Evolutionary conservation across 2,797 vertebrate species (phyloP), one percentile per base, ranked within the genome.

Genomic region (Muraenolepis orangiensis): DNA sequence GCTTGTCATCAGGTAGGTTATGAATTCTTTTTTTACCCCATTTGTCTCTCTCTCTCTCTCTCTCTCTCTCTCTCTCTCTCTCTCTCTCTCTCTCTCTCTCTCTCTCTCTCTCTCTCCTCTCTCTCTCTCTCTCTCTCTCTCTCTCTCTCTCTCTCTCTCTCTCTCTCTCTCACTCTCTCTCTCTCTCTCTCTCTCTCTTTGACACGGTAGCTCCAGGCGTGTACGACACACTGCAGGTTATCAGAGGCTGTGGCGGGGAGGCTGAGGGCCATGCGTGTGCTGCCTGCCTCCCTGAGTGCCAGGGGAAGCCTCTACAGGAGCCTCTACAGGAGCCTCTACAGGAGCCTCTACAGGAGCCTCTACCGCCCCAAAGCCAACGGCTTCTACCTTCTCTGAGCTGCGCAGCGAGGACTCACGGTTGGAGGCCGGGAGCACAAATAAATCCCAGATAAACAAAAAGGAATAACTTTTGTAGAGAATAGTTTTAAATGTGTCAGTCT

Each of bases 1-100:
- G 87, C 81, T 91, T 87, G 91, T 93, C 91, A 88, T 92, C 91
- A 89, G 87, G 87, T 83, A 51, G 76, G 81, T 81, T 77, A 64
- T 64, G 8, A 26, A 64, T 23, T 64, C 57, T 26, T 13, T 26
- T 11, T 12, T 26, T 6, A 5, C 23, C 57, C 20, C 16, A 46
- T 46, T 91, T 90, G 91, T 80, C 90, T 90, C n/a, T 57, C 42
- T 2, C n/a, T 57, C 51, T 57, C n/a, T 57, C 6, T 26, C 8
- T 23, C n/a, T n/a, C n/a, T 80, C 90, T 90, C n/a, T 57, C 42
- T 2, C n/a, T 57, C 51, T 57, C n/a, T 57, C 6, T 26, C 8
- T 23, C n/a, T 80, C 90, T 90, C n/a, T 57, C 42, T 2, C n/a
- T 57, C 51, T 57, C n/a, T 57, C 6, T 26, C 8, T 23, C n/a